Base-by-base conservation (phyloP, 2,888 invertebrate species). In the Mycalesis mineus region DNA sequence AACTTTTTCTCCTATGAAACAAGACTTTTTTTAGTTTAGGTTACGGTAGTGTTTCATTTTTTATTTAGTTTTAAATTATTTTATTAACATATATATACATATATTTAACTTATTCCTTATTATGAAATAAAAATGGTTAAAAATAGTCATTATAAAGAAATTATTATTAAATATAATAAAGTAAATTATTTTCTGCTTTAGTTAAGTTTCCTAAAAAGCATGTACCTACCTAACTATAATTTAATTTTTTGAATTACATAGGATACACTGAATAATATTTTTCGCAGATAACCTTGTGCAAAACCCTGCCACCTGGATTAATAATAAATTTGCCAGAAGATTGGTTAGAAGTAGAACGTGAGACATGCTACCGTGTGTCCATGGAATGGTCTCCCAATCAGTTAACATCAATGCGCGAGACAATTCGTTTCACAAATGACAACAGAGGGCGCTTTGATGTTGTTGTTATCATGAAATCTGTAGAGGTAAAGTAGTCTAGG, bases 391-490 rank as follows among this genome's bases (percentile, higher is more conserved):
- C 78, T 7, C 95, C 95, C 0, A 75, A 71, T 13, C 84, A 91
- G 64, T 90, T 88, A 33, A 91, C 92, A 7, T 88, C 91, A 3
- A 91, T 92, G 71, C 86, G 94, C 61, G 93, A 94, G 68, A 91
- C 91, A 0, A 79, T 93, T 37, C 91, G 94, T 54, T 85, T 95
- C 47, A 90, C 91, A 1, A 93, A 93, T 78, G 92, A 91, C 60
- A 89, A 91, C 56, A 90, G 92, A 64, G 91, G 93, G 50, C 91
- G 92, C 71, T 93, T 93, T 81, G 94, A 94, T 71, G 90, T 95
- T 4, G 88, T 92, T 64, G 80, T 94, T 4, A 90, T 92, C 7
- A 86, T 93, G 13, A 94, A 94, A 73, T 91, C 93, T 48, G 70
- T 70, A 47, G 68, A 91, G 84, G 90, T 90, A 77, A n/a, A 75